Conservation (phyloP, 2,888 invertebrate species). For the Mactromeris polynyma region DNA sequence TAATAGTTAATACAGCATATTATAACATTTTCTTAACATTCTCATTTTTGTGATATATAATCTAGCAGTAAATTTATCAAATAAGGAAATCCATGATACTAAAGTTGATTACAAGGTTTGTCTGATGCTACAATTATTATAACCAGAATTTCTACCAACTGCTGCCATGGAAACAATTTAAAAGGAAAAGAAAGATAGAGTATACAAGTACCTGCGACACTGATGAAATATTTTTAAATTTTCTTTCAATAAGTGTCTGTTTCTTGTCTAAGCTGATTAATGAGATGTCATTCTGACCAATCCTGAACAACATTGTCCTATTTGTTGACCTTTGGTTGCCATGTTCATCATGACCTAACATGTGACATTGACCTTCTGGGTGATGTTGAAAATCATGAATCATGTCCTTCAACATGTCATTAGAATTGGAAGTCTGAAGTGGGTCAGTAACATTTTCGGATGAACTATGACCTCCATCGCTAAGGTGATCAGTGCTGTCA, state of each 20-base stretch:
- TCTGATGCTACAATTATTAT: too few relatives aligned
- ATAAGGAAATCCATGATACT: too few relatives aligned
- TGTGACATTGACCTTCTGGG: conserved; percentile 61
- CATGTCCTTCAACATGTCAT: conserved; percentile 63
- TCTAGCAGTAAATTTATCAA: too few relatives aligned
- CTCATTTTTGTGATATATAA: too few relatives aligned
- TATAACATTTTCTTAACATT: too few relatives aligned
- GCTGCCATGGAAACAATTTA: not conserved
- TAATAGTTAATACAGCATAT: too few relatives aligned
- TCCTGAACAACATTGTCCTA: conserved; percentile 96
- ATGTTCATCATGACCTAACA: conserved; percentile 48
- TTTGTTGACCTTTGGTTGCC: conserved; percentile 85
- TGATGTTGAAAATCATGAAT: conserved; percentile 58
- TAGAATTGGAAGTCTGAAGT: conserved; percentile 46
- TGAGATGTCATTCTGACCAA: conserved; percentile 94
- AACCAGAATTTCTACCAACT: not conserved
- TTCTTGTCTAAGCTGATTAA: conserved; percentile 97
- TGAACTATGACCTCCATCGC: conserved; percentile 73
- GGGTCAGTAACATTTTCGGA: conserved; percentile 72
- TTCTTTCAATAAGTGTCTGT: conserved; percentile 94
- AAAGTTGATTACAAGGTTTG: too few relatives aligned
- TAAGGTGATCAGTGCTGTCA: conserved; percentile 59
- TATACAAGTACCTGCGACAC: conserved; percentile 91
- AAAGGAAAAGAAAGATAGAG: not conserved
- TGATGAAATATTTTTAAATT: conserved; percentile 95